A percentile compares a stretch with the other conserved stretches of the same genome.
Evolutionary conservation across 2,888 invertebrate genomes (phyloP).

Genomic region (Parnassius orleans): DNA sequence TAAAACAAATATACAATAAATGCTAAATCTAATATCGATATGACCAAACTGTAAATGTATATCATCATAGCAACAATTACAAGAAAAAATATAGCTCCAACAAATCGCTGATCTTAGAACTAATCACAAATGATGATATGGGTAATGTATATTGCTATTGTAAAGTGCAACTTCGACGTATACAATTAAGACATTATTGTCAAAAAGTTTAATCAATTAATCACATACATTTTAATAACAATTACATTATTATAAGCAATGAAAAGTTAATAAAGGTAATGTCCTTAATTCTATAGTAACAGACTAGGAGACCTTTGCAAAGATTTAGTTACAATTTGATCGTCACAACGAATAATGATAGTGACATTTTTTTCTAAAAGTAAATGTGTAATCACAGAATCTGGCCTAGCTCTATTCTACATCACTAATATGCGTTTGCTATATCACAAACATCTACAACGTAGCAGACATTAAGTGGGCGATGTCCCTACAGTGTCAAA

Average conservation of each 20-base stretch:
- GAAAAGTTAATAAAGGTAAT: background rate
- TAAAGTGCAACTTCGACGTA: background rate
- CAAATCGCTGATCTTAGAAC: background rate
- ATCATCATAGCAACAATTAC: no score
- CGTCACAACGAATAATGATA: background rate
- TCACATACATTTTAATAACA: background rate
- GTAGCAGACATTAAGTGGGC: no score
- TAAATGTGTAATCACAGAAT: background rate
- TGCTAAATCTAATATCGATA: background rate
- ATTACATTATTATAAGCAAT: background rate
- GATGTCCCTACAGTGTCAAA: no score
- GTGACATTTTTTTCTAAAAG: background rate
- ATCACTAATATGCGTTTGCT: background rate
- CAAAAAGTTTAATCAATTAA: background rate
- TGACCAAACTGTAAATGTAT: background rate
- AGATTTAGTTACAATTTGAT: background rate
- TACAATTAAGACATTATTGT: constrained; percentile 1
- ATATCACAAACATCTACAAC: background rate
- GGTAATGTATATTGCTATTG: background rate
- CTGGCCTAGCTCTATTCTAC: background rate
- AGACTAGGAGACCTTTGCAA: background rate
- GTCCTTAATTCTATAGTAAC: background rate
- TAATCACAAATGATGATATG: constrained; percentile 4
- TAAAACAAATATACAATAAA: background rate
- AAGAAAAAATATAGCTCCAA: background rate